Evolutionary conservation across 2,113 vertebrate species (phyloP).

Genomic region (human (Homo sapiens)): DNA sequence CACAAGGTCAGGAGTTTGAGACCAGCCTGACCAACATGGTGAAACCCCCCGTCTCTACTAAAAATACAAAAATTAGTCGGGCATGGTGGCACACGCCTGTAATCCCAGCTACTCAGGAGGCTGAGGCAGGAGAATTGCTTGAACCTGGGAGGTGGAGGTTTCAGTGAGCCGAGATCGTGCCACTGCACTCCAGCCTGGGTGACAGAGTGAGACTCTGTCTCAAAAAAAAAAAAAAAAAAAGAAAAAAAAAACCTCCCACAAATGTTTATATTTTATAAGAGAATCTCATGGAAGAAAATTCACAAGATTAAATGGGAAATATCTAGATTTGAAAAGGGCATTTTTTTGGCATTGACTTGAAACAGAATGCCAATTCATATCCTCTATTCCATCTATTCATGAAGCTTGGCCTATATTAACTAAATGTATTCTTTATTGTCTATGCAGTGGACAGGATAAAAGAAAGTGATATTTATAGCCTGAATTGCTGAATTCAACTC

Average conservation of each 20-base stretch:
- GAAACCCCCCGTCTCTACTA: too few species aligned
- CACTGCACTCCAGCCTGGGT: too few species aligned
- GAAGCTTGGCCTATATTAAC: not conserved
- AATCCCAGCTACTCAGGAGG: too few species aligned
- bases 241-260: not conserved
- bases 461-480: not conserved
- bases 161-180: too few species aligned
- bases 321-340: not conserved
- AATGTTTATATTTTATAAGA: not conserved
- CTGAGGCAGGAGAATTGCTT: too few species aligned
- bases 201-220: too few species aligned
- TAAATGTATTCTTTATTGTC: not conserved
- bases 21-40: too few species aligned
- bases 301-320: not conserved
- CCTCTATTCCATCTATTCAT: not conserved
- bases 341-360: not conserved
- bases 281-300: not conserved
- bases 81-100: rapidly evolving
- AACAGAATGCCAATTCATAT: not conserved
- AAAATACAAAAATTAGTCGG: too few species aligned
- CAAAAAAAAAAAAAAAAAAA: too few species aligned
- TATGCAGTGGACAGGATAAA: not conserved
- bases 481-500: not conserved
- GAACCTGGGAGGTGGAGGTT: too few species aligned
- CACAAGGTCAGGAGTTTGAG: too few species aligned